These are phyloP conservation scores for Nymphicus hollandicus DNA, from an alignment of 2,113 vertebrate genomes.

Conservation along the genomic window DNA sequence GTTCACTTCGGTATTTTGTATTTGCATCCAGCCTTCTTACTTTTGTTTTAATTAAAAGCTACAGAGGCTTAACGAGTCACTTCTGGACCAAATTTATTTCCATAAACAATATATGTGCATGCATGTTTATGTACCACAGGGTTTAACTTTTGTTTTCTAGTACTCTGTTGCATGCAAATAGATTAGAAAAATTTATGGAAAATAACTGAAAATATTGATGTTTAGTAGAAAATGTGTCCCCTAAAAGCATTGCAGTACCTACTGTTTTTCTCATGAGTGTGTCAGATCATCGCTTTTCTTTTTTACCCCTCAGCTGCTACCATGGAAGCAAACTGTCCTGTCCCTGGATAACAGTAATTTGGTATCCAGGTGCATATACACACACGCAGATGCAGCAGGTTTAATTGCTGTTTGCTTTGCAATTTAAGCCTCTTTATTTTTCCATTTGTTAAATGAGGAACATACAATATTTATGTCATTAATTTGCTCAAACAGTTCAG, in stretches of 20 bases:
- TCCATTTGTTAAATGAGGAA: conserved; percentile 33
- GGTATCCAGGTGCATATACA: conserved; percentile 34
- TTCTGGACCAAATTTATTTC: neutral
- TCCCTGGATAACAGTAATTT: neutral
- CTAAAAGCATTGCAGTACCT: neutral
- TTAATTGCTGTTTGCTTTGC: conserved; percentile 55
- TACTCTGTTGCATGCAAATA: neutral
- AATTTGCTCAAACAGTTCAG: conserved; percentile 26
- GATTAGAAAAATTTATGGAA: neutral
- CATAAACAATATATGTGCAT: neutral
- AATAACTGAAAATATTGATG: neutral
- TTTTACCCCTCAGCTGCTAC: neutral
- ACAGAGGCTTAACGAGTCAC: neutral
- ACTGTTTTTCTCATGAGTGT: neutral
- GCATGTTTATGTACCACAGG: neutral
- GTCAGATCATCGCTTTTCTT: neutral
- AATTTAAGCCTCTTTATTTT: conserved; percentile 42
- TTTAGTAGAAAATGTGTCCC: neutral
- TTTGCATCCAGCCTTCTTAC: neutral
- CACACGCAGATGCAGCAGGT: neutral
- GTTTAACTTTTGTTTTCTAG: neutral
- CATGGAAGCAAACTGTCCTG: neutral
- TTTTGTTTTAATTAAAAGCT: conserved; percentile 44
- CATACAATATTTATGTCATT: conserved; percentile 2
- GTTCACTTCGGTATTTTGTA: neutral